phyloP scores from a whole-genome alignment of 2,113 vertebrate genomes.

The Danio rerio region GRCz12tu NC_133185.1:43193001-43193500 shows the following conservation, averaged over 20 bases:
- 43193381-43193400: slow-evolving; percentile 99
- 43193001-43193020: too few relatives aligned
- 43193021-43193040: too few relatives aligned
- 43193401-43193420: slow-evolving; percentile 99
- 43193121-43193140: too few relatives aligned
- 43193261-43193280: background rate
- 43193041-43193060: too few relatives aligned
- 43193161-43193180: background rate
- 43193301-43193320: background rate
- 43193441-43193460: slow-evolving; percentile 81
- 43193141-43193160: too few relatives aligned
- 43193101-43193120: too few relatives aligned
- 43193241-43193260: background rate
- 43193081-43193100: too few relatives aligned
- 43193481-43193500: background rate
- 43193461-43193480: slow-evolving; percentile 39
- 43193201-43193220: background rate
- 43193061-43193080: too few relatives aligned
- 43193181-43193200: background rate
- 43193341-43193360: slow-evolving; percentile 97
- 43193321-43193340: slow-evolving; percentile 73
- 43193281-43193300: background rate
- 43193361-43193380: slow-evolving; percentile 99
- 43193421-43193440: slow-evolving; percentile 99
- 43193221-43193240: background rate